Evolutionary conservation across 2,797 vertebrate species (phyloP).

Genomic region (Coregonus suidteri): DNA sequence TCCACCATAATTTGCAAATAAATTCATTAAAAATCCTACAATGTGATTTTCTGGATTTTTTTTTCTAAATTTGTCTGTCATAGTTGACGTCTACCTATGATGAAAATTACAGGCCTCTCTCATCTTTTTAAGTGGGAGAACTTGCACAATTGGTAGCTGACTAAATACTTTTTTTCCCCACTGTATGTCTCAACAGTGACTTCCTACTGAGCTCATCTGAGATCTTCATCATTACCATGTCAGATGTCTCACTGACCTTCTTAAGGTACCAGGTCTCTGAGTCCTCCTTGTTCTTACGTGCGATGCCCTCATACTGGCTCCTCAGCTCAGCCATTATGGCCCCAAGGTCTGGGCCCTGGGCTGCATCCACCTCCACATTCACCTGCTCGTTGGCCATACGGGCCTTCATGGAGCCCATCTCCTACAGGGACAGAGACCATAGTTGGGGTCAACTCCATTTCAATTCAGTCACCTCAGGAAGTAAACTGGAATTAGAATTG

Average conservation of each 20-base stretch:
- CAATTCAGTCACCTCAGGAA: too few relatives aligned
- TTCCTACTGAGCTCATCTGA: background rate
- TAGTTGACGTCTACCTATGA: too few relatives aligned
- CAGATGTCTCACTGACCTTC: conserved; percentile 69
- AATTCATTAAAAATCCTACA: too few relatives aligned
- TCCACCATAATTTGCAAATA: too few relatives aligned
- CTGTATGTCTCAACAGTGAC: background rate
- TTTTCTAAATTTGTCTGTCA: too few relatives aligned
- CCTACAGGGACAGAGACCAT: conserved; percentile 57
- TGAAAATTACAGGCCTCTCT: too few relatives aligned
- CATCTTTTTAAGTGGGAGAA: too few relatives aligned
- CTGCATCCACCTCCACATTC: conserved; percentile 79
- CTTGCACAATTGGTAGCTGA: too few relatives aligned
- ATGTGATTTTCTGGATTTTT: too few relatives aligned
- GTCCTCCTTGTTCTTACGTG: conserved; percentile 82
- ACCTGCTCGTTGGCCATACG: conserved; percentile 76
- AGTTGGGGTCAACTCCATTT: too few relatives aligned
- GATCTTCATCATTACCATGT: background rate
- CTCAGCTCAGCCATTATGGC: conserved; percentile 77
- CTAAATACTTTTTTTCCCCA: too few relatives aligned
- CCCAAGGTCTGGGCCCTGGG: conserved; percentile 78
- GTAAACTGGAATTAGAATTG: too few relatives aligned
- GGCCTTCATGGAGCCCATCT: conserved; percentile 64
- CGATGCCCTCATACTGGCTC: conserved; percentile 80
- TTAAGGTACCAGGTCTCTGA: conserved; percentile 80